Conservation (phyloP, 2,888 invertebrate genomes). For the Leptopterna dolabrata region DNA sequence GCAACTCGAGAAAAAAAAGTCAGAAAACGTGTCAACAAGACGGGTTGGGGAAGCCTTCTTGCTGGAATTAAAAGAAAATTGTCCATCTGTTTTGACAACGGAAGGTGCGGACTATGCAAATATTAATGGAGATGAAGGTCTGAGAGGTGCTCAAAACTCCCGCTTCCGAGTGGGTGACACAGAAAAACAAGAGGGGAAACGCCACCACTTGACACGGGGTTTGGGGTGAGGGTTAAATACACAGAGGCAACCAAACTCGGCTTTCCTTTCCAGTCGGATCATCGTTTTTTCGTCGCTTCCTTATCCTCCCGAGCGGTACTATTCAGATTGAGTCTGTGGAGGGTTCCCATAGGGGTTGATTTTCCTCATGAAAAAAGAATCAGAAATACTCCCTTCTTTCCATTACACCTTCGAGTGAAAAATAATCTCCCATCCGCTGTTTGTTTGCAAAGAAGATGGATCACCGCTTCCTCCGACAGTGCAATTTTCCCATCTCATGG, state of each 20-base stretch:
- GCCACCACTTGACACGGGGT: conserved; percentile 28
- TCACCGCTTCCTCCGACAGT: background rate
- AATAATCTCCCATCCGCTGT: background rate
- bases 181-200: conserved; percentile 40
- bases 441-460: background rate
- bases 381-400: background rate
- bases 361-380: background rate
- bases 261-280: conserved; percentile 21
- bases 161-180: conserved; percentile 22
- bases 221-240: conserved; percentile 29
- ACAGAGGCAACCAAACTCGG: background rate
- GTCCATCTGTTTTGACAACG: conserved; percentile 59
- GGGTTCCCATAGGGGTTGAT: background rate
- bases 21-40: conserved; percentile 2
- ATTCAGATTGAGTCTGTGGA: conserved; percentile 14
- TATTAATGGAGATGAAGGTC: conserved; percentile 56
- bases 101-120: conserved; percentile 58
- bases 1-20: background rate
- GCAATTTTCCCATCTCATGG: too few relatives aligned
- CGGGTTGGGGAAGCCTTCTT: background rate
- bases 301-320: background rate
- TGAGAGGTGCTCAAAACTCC: conserved; percentile 1
- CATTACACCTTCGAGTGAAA: background rate
- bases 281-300: conserved; percentile 14
- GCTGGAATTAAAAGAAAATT: conserved; percentile 59